Evolutionary conservation across 2,113 vertebrate genomes (phyloP).

Genomic region (Lophotis ruficrista): DNA sequence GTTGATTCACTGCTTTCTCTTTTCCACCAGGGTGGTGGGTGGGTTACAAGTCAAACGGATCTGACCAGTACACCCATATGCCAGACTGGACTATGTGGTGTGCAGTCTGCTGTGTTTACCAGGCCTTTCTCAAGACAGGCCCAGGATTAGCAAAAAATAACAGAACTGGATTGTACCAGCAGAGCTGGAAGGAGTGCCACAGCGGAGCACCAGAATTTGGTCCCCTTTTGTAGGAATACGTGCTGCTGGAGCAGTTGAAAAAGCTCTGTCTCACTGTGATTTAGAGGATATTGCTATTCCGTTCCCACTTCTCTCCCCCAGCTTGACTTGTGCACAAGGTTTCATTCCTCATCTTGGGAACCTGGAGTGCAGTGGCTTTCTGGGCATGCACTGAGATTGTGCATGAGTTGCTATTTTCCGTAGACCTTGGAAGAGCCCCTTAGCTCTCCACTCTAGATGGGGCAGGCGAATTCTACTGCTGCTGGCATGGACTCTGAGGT

Average conservation of each 20-base stretch:
- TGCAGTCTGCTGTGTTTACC: background rate
- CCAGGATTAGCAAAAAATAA: background rate
- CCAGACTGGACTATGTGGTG: background rate
- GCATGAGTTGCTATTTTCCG: background rate
- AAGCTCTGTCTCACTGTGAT: background rate
- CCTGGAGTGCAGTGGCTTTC: background rate
- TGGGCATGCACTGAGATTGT: fast-evolving
- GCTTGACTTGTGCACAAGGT: background rate
- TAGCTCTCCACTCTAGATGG: background rate
- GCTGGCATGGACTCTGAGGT: background rate
- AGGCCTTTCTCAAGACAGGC: background rate
- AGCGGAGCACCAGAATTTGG: background rate
- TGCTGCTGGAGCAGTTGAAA: background rate
- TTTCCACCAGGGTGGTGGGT: background rate
- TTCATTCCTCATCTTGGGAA: background rate
- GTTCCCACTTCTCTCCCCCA: background rate
- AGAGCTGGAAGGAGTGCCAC: background rate
- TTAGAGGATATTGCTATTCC: background rate
- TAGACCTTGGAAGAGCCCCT: background rate
- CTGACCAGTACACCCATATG: background rate
- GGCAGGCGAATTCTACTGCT: background rate
- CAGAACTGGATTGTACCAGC: background rate
- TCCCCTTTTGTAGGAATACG: fast-evolving
- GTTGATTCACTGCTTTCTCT: conserved; percentile 5
- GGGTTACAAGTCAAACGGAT: background rate